Percentiles rank a stretch among this genome's conserved stretches.
These are phyloP conservation scores for Myzus persicae DNA, from an alignment of 1,140 invertebrate species.

Conservation along the genomic window DNA sequence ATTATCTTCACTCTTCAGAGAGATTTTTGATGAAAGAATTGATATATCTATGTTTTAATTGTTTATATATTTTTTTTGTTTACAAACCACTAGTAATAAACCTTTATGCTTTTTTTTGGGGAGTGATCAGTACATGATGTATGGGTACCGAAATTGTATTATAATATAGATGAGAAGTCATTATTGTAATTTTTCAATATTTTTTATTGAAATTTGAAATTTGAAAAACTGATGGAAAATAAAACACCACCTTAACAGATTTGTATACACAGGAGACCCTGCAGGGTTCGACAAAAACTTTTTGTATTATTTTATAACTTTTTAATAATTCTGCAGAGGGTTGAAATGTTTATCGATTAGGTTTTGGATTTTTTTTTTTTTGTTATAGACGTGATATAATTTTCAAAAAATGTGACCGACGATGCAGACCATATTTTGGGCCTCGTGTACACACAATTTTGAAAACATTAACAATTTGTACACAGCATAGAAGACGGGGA, in stretches of 20 bases:
- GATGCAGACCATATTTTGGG: not conserved
- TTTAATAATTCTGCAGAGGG: not conserved
- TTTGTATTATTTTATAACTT: slow-evolving; percentile 1
- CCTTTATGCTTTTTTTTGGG: not conserved
- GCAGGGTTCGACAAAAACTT: not conserved
- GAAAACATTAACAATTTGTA: not conserved
- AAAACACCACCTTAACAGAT: not conserved
- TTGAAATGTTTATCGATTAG: not conserved
- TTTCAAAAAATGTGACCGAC: not conserved
- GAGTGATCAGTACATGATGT: not conserved
- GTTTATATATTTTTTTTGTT: not conserved
- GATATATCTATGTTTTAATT: not conserved
- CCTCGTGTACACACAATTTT: not conserved
- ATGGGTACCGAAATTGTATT: not conserved
- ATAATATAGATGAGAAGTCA: not conserved
- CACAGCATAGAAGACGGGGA: not conserved
- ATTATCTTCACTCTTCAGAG: not conserved
- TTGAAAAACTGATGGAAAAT: not conserved
- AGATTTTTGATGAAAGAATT: not conserved
- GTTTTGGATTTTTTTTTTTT: not conserved
- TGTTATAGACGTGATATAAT: not conserved
- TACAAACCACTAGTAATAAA: not conserved
- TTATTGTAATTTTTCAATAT: not conserved
- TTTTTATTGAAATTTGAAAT: too few species aligned
- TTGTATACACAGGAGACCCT: not conserved